Conservation (phyloP, 2,888 invertebrate species). For the Erpobdella octoculata region DNA sequence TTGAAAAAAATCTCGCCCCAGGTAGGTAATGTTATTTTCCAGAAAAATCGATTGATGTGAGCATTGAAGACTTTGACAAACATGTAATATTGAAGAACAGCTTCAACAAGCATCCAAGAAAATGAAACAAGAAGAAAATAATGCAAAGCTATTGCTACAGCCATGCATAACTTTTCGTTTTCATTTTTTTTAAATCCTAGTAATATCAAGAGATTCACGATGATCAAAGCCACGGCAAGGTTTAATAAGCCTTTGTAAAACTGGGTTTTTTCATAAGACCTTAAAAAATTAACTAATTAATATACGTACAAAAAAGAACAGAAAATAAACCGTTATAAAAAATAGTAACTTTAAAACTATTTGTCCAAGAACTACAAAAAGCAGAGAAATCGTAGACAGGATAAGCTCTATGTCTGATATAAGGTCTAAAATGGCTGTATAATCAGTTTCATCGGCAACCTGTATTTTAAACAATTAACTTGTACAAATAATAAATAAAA, state of each 20-base stretch:
- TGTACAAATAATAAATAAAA: too few relatives aligned
- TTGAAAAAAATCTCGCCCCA: conserved; percentile 57
- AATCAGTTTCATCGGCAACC: too few relatives aligned
- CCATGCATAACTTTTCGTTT: conserved; percentile 56
- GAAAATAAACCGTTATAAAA: too few relatives aligned
- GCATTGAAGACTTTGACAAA: conserved; percentile 64
- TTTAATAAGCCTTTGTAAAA: conserved; percentile 64
- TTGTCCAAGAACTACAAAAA: background rate
- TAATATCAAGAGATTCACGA: conserved; percentile 57
- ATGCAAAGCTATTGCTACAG: conserved; percentile 61
- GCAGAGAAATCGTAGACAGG: conserved; percentile 2
- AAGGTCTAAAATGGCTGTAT: too few relatives aligned
- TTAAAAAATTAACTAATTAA: background rate
- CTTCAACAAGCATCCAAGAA: conserved; percentile 67
- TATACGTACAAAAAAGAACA: background rate
- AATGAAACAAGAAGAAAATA: conserved; percentile 65
- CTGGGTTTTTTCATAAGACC: conserved; percentile 49
- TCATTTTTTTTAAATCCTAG: conserved; percentile 43
- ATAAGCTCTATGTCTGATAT: background rate
- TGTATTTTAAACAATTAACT: too few relatives aligned
- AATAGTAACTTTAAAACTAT: conserved; percentile 11
- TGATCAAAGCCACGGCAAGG: conserved; percentile 60
- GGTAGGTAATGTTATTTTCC: conserved; percentile 60
- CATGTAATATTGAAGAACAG: conserved; percentile 62
- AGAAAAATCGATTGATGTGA: conserved; percentile 58